Conservation (phyloP, 2,888 invertebrate species). For the Xylocampa areola region DNA sequence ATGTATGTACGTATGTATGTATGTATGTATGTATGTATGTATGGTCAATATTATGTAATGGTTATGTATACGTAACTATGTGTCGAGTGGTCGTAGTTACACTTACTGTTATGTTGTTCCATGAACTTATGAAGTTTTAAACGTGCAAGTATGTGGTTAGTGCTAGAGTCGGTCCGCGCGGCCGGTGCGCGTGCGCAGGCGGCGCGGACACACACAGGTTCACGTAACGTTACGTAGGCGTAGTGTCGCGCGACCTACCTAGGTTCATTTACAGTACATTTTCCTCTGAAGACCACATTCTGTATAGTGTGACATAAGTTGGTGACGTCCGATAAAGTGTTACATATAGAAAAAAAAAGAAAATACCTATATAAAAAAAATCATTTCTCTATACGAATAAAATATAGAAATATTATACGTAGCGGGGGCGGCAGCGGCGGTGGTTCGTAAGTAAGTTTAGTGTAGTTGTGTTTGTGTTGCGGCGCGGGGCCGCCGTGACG, state of each 20-base stretch:
- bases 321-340: slow-evolving; percentile 85
- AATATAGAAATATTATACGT: slow-evolving; percentile 74
- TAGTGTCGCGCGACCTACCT: slow-evolving; percentile 59
- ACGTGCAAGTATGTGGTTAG: slow-evolving; percentile 44
- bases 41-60: neutral
- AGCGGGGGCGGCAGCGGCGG: slow-evolving; percentile 76
- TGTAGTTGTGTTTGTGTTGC: slow-evolving; percentile 61
- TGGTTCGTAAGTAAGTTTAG: slow-evolving; percentile 71
- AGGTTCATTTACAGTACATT: slow-evolving; percentile 80
- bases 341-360: slow-evolving; percentile 82
- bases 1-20: slow-evolving; percentile 3
- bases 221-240: slow-evolving; percentile 70
- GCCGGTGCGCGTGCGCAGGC: no score
- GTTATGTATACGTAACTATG: slow-evolving; percentile 34
- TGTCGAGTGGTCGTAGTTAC: slow-evolving; percentile 25
- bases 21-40: no score
- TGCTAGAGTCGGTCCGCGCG: slow-evolving; percentile 42
- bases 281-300: slow-evolving; percentile 75
- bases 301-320: slow-evolving; percentile 79
- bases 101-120: slow-evolving; percentile 17
- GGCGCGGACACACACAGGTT: no score
- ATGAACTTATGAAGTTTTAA: slow-evolving; percentile 26
- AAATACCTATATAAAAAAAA: slow-evolving; percentile 81
- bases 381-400: slow-evolving; percentile 82
- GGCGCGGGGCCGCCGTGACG: slow-evolving; percentile 49